phyloP scores from a whole-genome alignment of 2,113 vertebrate genomes.

The Neolamprologus fasciatus region DNA sequence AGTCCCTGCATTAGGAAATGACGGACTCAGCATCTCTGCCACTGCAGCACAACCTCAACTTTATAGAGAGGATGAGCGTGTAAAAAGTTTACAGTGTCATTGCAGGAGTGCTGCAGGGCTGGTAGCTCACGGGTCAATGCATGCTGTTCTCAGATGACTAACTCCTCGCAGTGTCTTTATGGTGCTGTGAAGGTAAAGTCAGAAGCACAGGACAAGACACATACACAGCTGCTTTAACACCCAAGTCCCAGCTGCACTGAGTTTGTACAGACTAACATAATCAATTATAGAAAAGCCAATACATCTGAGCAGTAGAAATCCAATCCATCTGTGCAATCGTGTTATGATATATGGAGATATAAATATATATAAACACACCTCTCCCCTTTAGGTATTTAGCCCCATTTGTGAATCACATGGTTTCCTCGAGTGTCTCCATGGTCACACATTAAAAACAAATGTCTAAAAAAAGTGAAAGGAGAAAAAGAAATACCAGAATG shows the following conservation, averaged over 20 bases:
- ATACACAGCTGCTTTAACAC: neutral
- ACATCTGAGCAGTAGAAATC: neutral
- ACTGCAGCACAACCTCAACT: neutral
- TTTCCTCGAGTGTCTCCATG: neutral
- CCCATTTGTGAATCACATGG: neutral
- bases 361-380: neutral
- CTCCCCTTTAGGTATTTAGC: neutral
- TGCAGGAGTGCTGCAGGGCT: constrained; percentile 2
- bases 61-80: constrained; percentile 8
- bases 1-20: neutral
- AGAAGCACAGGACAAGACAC: neutral
- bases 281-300: constrained; percentile 16
- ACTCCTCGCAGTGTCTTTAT: constrained; percentile 1
- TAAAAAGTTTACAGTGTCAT: constrained; percentile 24
- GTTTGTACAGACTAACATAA: neutral
- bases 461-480: neutral
- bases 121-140: constrained; percentile 18
- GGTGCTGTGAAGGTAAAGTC: neutral
- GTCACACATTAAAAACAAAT: neutral
- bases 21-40: neutral
- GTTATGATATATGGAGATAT: neutral
- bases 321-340: neutral
- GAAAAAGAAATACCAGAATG: neutral
- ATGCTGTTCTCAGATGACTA: constrained; percentile 18
- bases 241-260: neutral